Conservation (phyloP, 2,888 invertebrate genomes). For the Mimas tiliae region DNA sequence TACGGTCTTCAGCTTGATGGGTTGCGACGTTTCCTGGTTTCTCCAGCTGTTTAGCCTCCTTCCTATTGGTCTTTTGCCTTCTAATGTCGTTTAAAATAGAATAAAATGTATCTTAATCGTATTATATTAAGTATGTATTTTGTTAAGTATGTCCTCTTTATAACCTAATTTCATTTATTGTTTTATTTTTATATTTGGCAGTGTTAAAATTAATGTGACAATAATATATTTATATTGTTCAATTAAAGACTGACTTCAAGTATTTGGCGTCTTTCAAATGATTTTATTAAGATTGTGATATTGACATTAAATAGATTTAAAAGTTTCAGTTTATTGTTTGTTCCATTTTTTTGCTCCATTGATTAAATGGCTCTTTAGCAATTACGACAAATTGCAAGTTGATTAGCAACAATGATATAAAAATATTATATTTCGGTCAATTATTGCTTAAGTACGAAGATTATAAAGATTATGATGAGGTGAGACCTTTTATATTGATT, state of each 20-base stretch:
- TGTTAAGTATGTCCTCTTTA: too few species aligned
- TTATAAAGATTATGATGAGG: conserved; percentile 1
- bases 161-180: background rate
- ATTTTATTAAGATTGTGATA: conserved; percentile 7
- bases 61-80: too few species aligned
- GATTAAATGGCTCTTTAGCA: too few species aligned
- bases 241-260: conserved; percentile 25
- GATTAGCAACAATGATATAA: conserved; percentile 3
- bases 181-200: background rate
- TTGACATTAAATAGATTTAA: background rate
- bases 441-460: background rate
- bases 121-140: too few species aligned
- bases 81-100: too few species aligned
- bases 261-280: background rate
- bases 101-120: too few species aligned
- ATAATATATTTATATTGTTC: background rate
- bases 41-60: too few species aligned
- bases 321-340: background rate
- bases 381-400: background rate
- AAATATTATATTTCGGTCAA: conserved; percentile 8
- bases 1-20: too few species aligned
- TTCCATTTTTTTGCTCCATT: background rate
- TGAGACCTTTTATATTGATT: background rate
- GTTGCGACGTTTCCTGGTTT: too few species aligned
- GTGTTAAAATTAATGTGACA: background rate